Percentiles rank a stretch among this genome's conserved stretches.
Evolutionary conservation across 2,113 vertebrate genomes (phyloP).

Genomic region (Xyliphius kryptos): DNA sequence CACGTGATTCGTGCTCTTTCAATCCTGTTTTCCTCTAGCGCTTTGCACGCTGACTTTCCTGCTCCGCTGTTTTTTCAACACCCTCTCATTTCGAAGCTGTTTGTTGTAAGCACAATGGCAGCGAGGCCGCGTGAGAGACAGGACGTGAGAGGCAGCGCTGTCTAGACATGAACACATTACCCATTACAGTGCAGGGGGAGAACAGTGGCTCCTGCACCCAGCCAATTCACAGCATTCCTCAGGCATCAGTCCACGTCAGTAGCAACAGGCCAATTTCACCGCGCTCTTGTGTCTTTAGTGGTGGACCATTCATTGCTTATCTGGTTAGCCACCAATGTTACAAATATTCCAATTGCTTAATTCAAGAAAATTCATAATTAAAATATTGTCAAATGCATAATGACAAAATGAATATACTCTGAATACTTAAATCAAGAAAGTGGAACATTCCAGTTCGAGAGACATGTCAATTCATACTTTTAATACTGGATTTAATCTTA

Average conservation of each 20-base stretch:
- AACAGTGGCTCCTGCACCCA: conserved; percentile 9
- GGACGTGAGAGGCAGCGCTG: conserved; percentile 17
- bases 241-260: not conserved
- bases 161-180: conserved; percentile 23
- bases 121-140: conserved; percentile 5
- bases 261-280: too few species aligned
- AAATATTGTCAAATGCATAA: too few species aligned
- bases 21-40: not conserved
- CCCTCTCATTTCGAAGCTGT: conserved; percentile 13
- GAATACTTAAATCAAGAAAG: too few species aligned
- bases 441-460: too few species aligned
- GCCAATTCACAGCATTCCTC: not conserved
- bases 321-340: too few species aligned
- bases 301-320: too few species aligned
- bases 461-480: too few species aligned
- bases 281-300: too few species aligned
- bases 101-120: not conserved
- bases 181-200: conserved; percentile 3
- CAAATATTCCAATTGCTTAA: too few species aligned
- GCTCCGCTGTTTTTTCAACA: conserved; percentile 3
- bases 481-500: too few species aligned
- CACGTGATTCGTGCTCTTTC: not conserved
- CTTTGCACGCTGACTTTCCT: not conserved
- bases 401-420: too few species aligned
- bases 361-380: too few species aligned